Evolutionary conservation across 2,113 vertebrate species (phyloP), one percentile per base, ranked within the genome.

Genomic region (Ammodramus savannarum): DNA sequence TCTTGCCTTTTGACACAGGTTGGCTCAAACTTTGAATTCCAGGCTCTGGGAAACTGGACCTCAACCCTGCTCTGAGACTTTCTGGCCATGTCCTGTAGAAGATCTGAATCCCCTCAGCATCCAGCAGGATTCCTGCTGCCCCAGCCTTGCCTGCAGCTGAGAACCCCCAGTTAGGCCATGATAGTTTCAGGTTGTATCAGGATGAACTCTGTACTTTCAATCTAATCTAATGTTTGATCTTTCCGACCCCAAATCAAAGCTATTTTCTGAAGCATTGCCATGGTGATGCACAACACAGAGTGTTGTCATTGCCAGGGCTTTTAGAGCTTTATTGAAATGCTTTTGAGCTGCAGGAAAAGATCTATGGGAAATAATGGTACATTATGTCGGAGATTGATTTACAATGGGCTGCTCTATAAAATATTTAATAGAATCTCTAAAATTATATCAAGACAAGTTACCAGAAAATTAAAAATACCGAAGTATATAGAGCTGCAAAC

Each of bases 251-350:
- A 84, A 94, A 94, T 84, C 79, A 77, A 72, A 84, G 72, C 94
- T 75, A 16, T 90, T 95, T 96, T 91, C 91, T 82, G 82, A 63
- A 72, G n/a, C 87, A 94, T 96, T 94, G 52, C 95, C 95, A 96
- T 97, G 95, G 96, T 90, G 87, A 97, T 91, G 90, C 65, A 81
- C 81, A 93, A 48, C 69, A 34, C 57, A 1, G 32, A 1, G 5
- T 71, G 74, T 52, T 90, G 65, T 68, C 72, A 71, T 34, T 84
- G 79, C 68, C 49, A 11, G 72, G 52, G 79, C 90, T 88, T 91
- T 91, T 74, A 95, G 85, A 80, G 85, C 72, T 96, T 90, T 91
- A 90, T 85, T 96, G 90, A 96, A 93, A 86, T 71, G 82, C 32
- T 94, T 95, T 90, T 62, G 78, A 92, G 75, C 72, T 72, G 76